Percentiles rank a stretch among this genome's conserved stretches.
Conservation (phyloP, 2,113 vertebrate genomes). For the Carassius auratus region DNA sequence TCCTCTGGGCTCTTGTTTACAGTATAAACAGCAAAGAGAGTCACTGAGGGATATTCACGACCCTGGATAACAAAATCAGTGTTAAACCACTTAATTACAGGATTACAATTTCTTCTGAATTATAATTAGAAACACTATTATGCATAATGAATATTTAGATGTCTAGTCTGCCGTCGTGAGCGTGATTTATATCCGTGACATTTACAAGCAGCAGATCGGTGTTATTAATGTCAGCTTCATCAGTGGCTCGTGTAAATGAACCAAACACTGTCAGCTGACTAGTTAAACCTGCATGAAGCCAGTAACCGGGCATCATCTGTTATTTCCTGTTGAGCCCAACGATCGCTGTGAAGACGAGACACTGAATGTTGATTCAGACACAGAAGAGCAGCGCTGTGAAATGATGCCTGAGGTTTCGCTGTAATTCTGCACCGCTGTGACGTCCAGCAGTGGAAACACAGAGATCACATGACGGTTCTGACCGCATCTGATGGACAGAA, state of each 20-base stretch:
- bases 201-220: not conserved
- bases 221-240: not conserved
- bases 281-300: not conserved
- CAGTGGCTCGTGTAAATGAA: not conserved
- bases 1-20: not conserved
- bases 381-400: not conserved
- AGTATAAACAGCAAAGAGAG: not conserved
- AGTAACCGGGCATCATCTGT: not conserved
- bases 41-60: not conserved
- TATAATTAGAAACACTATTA: not conserved
- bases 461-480: not conserved
- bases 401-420: not conserved
- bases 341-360: not conserved
- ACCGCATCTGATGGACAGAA: not conserved
- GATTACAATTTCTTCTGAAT: not conserved
- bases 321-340: not conserved
- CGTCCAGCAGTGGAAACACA: conserved; percentile 1
- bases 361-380: not conserved
- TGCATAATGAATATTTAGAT: not conserved
- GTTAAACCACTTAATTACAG: not conserved
- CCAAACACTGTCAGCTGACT: not conserved
- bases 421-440: conserved; percentile 11
- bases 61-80: not conserved
- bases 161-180: not conserved
- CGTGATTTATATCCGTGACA: not conserved